phyloP scores from a whole-genome alignment of 2,797 vertebrate species.

The Chaetodon trifasciatus region DNA sequence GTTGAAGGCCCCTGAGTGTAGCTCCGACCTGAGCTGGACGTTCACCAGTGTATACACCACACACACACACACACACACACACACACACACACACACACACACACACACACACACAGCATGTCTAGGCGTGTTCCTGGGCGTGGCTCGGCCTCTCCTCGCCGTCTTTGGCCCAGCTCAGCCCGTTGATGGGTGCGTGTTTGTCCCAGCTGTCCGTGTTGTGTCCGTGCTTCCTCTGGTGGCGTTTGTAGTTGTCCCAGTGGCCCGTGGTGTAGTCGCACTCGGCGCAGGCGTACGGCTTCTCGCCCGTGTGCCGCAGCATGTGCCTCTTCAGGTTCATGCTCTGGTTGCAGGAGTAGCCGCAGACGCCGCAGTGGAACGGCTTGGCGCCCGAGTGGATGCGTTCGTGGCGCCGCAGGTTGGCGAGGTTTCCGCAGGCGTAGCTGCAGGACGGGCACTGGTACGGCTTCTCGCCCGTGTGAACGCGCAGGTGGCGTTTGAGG shows the following conservation, averaged over 20 bases:
- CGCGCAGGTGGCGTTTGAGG: conserved; percentile 94
- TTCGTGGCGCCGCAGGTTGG: conserved; percentile 96
- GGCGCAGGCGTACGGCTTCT: conserved; percentile 94
- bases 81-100: conserved; percentile 31
- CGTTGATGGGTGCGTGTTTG: conserved; percentile 67
- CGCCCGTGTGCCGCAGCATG: conserved; percentile 95
- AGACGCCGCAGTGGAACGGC: conserved; percentile 95
- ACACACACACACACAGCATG: conserved; percentile 9
- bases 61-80: conserved; percentile 9
- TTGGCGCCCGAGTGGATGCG: conserved; percentile 97
- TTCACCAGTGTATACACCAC: conserved; percentile 60
- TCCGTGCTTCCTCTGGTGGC: conserved; percentile 96
- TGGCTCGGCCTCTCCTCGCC: conserved; percentile 55
- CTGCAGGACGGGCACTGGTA: conserved; percentile 94
- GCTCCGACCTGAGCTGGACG: conserved; percentile 41
- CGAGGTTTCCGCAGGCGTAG: conserved; percentile 96
- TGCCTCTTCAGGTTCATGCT: conserved; percentile 99
- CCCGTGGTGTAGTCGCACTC: conserved; percentile 94
- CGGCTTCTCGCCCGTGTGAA: conserved; percentile 96
- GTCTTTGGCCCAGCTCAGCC: conserved; percentile 61
- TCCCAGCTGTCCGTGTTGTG: conserved; percentile 89
- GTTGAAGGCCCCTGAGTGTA: conserved; percentile 77
- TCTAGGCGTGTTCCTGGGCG: conserved; percentile 40
- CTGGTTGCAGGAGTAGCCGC: conserved; percentile 97
- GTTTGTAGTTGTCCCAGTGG: conserved; percentile 99